These are phyloP conservation scores for Vanessa cardui DNA, from an alignment of 2,888 invertebrate genomes.

Conservation along the genomic window DNA sequence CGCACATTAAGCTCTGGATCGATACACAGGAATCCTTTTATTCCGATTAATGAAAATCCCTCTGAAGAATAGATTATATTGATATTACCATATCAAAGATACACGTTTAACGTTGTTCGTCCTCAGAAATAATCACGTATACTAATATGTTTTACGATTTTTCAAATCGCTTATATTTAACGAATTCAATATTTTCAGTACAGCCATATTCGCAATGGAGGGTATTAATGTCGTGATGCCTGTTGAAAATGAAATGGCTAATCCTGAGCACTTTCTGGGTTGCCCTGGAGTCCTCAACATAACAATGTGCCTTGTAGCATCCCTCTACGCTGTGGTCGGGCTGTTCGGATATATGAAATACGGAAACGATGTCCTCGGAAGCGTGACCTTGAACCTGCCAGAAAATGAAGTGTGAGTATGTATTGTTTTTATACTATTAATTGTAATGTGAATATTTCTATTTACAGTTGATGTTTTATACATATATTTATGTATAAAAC, in stretches of 20 bases:
- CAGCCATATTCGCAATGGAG: slow-evolving; percentile 98
- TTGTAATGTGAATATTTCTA: neutral
- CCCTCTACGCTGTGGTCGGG: slow-evolving; percentile 90
- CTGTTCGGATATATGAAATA: slow-evolving; percentile 94
- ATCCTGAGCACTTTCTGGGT: slow-evolving; percentile 89
- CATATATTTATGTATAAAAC: too few relatives aligned
- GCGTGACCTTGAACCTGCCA: slow-evolving; percentile 93
- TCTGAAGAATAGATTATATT: too few relatives aligned
- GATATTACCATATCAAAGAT: too few relatives aligned
- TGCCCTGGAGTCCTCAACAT: slow-evolving; percentile 92
- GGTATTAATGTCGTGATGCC: slow-evolving; percentile 97
- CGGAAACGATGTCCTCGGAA: slow-evolving; percentile 86
- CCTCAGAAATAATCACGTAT: neutral
- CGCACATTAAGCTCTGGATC: too few relatives aligned
- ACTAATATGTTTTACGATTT: neutral
- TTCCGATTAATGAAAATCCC: too few relatives aligned
- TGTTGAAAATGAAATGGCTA: slow-evolving; percentile 94
- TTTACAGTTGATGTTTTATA: too few relatives aligned
- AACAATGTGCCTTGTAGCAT: slow-evolving; percentile 91
- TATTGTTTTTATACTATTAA: neutral
- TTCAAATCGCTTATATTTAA: neutral
- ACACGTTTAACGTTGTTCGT: neutral
- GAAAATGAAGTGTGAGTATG: slow-evolving; percentile 84
- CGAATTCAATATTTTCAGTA: slow-evolving; percentile 76
- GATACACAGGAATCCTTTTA: too few relatives aligned